Conservation (phyloP, 1,140 invertebrate species). For the Pteromalus puparum region DNA sequence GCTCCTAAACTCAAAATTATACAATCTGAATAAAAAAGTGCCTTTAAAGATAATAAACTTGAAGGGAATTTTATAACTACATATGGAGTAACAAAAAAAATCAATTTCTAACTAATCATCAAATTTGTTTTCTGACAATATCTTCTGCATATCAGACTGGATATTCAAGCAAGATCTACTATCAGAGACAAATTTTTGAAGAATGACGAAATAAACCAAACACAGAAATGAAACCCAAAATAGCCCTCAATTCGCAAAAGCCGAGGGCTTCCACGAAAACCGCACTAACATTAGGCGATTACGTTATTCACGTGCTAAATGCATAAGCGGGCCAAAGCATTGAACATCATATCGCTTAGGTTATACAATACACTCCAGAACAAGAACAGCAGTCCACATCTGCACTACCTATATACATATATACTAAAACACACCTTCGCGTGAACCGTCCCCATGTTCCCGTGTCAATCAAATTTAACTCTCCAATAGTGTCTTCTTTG, state of each 20-base stretch:
- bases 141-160: not conserved
- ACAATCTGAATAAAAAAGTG: not conserved
- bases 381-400: not conserved
- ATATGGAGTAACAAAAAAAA: not conserved
- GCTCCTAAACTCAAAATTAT: not conserved
- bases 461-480: not conserved
- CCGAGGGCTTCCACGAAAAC: not conserved
- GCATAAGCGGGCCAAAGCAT: slow-evolving; percentile 24
- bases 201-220: not conserved
- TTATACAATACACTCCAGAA: slow-evolving; percentile 54
- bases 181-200: not conserved
- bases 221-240: not conserved
- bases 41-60: not conserved
- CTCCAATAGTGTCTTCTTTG: not conserved
- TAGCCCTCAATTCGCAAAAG: not conserved
- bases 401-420: not conserved
- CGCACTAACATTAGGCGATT: slow-evolving; percentile 46
- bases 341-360: slow-evolving; percentile 47
- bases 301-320: slow-evolving; percentile 55
- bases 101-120: not conserved
- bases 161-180: not conserved
- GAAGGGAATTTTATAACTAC: not conserved
- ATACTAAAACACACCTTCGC: slow-evolving; percentile 67
- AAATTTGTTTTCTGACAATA: not conserved
- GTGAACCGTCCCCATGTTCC: slow-evolving; percentile 69